Conservation (phyloP, 2,888 invertebrate species). For the Pherbina coryleti region DNA sequence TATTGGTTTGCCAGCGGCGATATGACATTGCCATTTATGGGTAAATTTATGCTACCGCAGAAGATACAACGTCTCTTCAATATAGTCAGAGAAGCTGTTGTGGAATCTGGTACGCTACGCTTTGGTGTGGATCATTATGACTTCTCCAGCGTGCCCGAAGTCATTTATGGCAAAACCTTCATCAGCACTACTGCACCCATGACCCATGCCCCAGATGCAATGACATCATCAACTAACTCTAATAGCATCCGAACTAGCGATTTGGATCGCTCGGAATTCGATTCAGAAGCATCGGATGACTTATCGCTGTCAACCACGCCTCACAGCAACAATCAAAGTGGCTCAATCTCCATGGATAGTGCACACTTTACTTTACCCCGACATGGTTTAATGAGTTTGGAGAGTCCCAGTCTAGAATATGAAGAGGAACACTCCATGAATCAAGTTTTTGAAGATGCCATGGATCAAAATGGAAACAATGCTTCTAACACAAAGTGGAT, state of each 20-base stretch:
- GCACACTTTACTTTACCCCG: slow-evolving; percentile 54
- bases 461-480: background rate
- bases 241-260: slow-evolving; percentile 60
- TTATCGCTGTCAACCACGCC: slow-evolving; percentile 56
- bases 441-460: slow-evolving; percentile 56
- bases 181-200: slow-evolving; percentile 47
- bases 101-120: slow-evolving; percentile 45
- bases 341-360: slow-evolving; percentile 45
- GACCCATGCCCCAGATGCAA: slow-evolving; percentile 57
- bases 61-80: slow-evolving; percentile 58
- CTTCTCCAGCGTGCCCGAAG: slow-evolving; percentile 59
- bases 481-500: background rate
- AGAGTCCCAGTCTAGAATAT: slow-evolving; percentile 56
- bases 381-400: slow-evolving; percentile 44
- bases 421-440: slow-evolving; percentile 59
- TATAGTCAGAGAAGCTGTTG: slow-evolving; percentile 52
- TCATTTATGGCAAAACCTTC: slow-evolving; percentile 2
- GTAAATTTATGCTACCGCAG: slow-evolving; percentile 54
- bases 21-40: slow-evolving; percentile 61
- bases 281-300: slow-evolving; percentile 50
- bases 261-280: slow-evolving; percentile 59
- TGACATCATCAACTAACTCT: slow-evolving; percentile 34
- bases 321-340: slow-evolving; percentile 44
- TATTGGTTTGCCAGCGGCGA: slow-evolving; percentile 65
- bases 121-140: slow-evolving; percentile 65